Conservation (phyloP, 2,797 vertebrate species). For the Amblyopsis hoosieri region DNA sequence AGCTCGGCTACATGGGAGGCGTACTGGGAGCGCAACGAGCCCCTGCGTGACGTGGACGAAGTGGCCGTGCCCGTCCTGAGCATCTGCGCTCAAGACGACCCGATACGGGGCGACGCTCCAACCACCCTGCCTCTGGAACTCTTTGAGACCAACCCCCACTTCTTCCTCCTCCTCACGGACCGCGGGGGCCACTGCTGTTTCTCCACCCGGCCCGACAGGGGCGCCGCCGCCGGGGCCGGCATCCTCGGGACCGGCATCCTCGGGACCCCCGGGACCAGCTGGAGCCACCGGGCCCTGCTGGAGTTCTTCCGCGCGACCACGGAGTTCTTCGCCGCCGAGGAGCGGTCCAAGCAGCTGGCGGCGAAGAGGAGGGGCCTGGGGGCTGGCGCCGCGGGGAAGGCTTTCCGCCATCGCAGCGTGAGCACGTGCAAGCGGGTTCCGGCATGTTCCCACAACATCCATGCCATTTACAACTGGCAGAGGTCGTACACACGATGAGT, state of each 20-base stretch:
- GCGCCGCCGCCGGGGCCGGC: constrained; percentile 2
- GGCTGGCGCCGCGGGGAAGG: constrained; percentile 53
- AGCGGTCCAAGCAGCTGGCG: constrained; percentile 74
- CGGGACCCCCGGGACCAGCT: constrained; percentile 47
- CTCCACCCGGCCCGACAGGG: constrained; percentile 56
- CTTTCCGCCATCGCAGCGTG: constrained; percentile 76
- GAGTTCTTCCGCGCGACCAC: constrained; percentile 84
- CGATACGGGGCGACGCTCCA: constrained; percentile 73
- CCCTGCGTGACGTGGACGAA: constrained; percentile 83
- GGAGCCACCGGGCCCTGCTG: constrained; percentile 82
- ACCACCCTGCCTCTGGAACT: constrained; percentile 81
- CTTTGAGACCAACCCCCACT: constrained; percentile 86
- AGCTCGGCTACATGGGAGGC: constrained; percentile 71
- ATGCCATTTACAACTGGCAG: constrained; percentile 85
- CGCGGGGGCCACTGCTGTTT: constrained; percentile 84
- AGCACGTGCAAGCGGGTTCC: constrained; percentile 80
- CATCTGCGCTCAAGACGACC: constrained; percentile 81
- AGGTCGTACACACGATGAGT: constrained; percentile 84
- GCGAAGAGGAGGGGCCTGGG: constrained; percentile 73
- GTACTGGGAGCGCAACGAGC: constrained; percentile 85
- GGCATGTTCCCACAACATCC: constrained; percentile 83
- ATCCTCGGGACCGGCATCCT: constrained; percentile 10
- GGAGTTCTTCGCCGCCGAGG: constrained; percentile 83
- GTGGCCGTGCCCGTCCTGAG: constrained; percentile 84
- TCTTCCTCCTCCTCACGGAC: constrained; percentile 81